phyloP scores from a whole-genome alignment of 2,113 vertebrate species.

The Cyphomyrus plagiostoma region DNA sequence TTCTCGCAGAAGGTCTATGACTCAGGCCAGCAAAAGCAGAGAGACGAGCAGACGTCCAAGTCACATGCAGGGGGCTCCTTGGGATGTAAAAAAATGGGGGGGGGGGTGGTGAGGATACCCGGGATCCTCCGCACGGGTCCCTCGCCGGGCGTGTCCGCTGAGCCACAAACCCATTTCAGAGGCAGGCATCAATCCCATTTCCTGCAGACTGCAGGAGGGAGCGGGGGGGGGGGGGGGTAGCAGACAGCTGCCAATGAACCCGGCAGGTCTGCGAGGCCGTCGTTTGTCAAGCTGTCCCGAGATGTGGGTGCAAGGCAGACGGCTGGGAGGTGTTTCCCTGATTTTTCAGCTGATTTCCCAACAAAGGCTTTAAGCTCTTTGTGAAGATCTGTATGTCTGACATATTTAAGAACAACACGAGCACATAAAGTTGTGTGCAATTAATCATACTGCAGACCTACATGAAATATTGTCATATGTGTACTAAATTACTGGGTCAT shows the following conservation, averaged over 20 bases:
- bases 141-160: not conserved
- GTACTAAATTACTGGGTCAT: not conserved
- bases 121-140: not conserved
- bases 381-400: not conserved
- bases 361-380: not conserved
- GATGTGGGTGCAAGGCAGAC: not conserved
- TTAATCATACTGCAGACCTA: not conserved
- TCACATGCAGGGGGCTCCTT: not conserved
- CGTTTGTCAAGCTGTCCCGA: constrained; percentile 40
- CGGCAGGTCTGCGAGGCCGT: not conserved
- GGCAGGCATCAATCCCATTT: not conserved
- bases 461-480: not conserved
- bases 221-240: not conserved
- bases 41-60: not conserved
- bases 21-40: not conserved
- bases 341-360: not conserved
- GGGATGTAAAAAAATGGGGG: not conserved
- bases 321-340: not conserved
- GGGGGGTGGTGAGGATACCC: not conserved
- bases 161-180: not conserved
- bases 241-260: not conserved
- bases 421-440: not conserved
- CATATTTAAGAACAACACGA: not conserved
- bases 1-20: not conserved
- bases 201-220: not conserved